These are phyloP conservation scores for Zonitis immaculata DNA, from an alignment of 2,888 invertebrate genomes.

Conservation along the genomic window DNA sequence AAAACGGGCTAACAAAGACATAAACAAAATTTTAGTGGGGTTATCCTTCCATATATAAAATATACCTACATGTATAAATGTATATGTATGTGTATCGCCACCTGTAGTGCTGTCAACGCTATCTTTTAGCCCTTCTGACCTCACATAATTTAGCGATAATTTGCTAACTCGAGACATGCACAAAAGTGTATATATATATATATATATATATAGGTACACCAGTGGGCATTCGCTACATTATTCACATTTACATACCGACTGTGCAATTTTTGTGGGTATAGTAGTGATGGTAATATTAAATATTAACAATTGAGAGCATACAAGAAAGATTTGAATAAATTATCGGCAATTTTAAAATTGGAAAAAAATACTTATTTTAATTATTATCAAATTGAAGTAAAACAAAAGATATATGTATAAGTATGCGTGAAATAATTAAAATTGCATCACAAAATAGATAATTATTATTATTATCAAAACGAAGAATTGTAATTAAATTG, in stretches of 20 bases:
- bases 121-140: conserved; percentile 25
- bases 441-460: neutral
- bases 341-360: neutral
- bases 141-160: conserved; percentile 29
- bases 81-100: conserved; percentile 17
- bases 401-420: no score
- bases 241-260: conserved; percentile 22
- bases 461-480: no score
- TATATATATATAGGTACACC: no score
- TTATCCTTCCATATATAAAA: no score
- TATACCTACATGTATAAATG: no score
- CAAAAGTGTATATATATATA: no score
- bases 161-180: conserved; percentile 29
- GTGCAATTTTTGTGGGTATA: conserved; percentile 17
- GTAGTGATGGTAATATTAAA: conserved; percentile 16
- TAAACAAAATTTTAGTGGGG: conserved; percentile 26
- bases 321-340: no score
- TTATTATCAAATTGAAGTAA: neutral
- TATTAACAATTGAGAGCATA: conserved; percentile 13
- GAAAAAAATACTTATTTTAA: neutral
- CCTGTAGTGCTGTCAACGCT: conserved; percentile 30
- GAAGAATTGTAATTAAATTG: conserved; percentile 3
- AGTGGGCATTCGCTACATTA: conserved; percentile 17
- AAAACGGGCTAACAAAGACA: conserved; percentile 3
- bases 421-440: no score